Conservation (phyloP, 2,797 vertebrate species). For the Crax fasciolata region DNA sequence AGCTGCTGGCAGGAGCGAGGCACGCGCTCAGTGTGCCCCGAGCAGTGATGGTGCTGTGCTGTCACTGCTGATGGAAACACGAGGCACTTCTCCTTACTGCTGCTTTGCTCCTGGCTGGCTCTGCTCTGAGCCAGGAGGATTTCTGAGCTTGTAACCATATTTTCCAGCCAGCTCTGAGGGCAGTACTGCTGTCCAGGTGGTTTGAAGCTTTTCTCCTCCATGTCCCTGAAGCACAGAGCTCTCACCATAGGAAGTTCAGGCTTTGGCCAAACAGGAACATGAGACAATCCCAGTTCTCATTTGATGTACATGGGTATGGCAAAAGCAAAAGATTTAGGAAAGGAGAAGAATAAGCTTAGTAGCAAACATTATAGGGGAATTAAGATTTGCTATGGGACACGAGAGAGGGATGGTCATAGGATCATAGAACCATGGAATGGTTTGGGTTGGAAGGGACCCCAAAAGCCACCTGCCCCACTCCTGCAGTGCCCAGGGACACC, state of each 20-base stretch:
- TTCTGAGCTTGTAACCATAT: not conserved
- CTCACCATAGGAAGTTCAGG: not conserved
- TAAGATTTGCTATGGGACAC: not conserved
- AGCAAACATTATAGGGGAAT: not conserved
- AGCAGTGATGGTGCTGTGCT: fast-evolving
- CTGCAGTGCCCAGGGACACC: no score
- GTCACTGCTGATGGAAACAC: not conserved
- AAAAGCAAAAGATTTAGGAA: not conserved
- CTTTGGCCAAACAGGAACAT: not conserved
- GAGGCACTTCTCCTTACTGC: not conserved
- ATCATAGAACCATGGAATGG: no score
- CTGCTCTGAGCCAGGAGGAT: not conserved
- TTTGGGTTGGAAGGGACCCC: no score
- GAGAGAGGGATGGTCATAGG: not conserved
- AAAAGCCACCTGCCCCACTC: no score
- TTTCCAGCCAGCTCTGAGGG: fast-evolving
- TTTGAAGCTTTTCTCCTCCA: not conserved
- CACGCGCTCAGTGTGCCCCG: not conserved
- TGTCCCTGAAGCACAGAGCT: not conserved
- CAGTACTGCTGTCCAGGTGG: not conserved
- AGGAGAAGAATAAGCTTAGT: not conserved
- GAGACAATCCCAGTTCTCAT: not conserved
- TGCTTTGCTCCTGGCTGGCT: not conserved
- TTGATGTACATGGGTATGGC: not conserved
- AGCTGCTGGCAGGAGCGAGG: not conserved